Evolutionary conservation across 2,113 vertebrate species (phyloP), one percentile per base, ranked within the genome.

Genomic region (Calonectris borealis): DNA sequence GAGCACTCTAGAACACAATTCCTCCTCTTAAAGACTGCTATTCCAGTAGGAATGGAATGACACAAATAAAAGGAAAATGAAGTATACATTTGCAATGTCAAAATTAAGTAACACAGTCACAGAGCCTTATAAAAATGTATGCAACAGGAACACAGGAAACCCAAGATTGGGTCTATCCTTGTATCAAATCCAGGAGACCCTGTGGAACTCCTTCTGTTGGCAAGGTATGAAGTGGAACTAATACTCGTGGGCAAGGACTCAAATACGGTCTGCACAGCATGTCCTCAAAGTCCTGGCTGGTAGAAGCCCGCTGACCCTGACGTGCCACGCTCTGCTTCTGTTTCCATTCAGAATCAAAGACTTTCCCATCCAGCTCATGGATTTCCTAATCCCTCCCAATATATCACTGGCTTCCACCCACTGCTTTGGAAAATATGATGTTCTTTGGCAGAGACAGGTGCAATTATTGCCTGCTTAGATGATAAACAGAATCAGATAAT

Each of bases 401-500:
- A 2, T 62, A 84, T 71, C 69, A 62, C 69, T 91, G 69, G 8
- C 22, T 85, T 94, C 78, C 17, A 81, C 60, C 19, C 38, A 26
- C 61, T 78, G 27, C 46, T 94, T 83, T 68, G 26, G 70, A 84
- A 85, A 87, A 87, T 40, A 38, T 38, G 22, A 62, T 54, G 6
- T 72, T 87, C 52, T 66, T 87, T 36, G 10, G 10, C 69, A 93
- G 68, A 88, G 54, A 42, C 36, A 87, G 78, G 48, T 71, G 17
- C 42, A 86, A 57, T 84, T 89, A 25, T 66, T 81, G 8, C 34
- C 32, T 90, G 46, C 48, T 62, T 69, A 54, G 36, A 40, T 89
- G 82, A 86, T 73, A 91, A 91, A 78, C 60, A 66, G 64, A 86
- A 62, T 44, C 77, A 86, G 87, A 80, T 89, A 94, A 61, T 73